Conservation (phyloP, 2,888 invertebrate species). For the Ptychoptera contaminata region DNA sequence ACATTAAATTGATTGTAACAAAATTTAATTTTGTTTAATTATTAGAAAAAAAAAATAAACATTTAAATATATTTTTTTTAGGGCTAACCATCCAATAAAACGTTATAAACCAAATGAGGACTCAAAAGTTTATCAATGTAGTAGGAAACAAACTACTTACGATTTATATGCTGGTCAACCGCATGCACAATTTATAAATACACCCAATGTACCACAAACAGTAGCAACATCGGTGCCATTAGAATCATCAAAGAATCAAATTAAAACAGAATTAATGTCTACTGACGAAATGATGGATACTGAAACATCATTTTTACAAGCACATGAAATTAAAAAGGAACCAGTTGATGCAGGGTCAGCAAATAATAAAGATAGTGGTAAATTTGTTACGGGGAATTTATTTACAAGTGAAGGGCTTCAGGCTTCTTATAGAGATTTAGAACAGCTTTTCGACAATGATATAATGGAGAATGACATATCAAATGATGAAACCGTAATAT, state of each 20-base stretch:
- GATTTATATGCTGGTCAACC: slow-evolving; percentile 48
- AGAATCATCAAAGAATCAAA: slow-evolving; percentile 7
- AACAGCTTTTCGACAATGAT: slow-evolving; percentile 70
- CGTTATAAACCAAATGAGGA: slow-evolving; percentile 53
- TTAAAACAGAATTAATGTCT: slow-evolving; percentile 9
- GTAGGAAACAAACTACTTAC: slow-evolving; percentile 20
- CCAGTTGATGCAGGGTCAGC: slow-evolving; percentile 29
- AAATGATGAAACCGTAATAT: slow-evolving; percentile 70
- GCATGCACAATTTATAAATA: slow-evolving; percentile 22
- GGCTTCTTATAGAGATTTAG: slow-evolving; percentile 77
- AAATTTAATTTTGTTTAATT: neutral
- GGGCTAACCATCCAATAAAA: slow-evolving; percentile 85
- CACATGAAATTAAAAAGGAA: slow-evolving; percentile 48
- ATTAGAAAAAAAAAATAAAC: neutral
- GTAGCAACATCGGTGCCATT: slow-evolving; percentile 9
- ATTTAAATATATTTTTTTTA: slow-evolving; percentile 16
- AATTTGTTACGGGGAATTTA: slow-evolving; percentile 33
- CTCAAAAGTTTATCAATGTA: slow-evolving; percentile 25
- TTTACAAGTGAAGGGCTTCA: slow-evolving; percentile 81
- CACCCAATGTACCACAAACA: slow-evolving; percentile 17
- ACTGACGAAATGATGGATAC: slow-evolving; percentile 13
- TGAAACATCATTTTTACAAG: slow-evolving; percentile 10
- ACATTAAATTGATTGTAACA: neutral
- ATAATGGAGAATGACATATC: slow-evolving; percentile 62
- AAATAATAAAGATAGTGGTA: slow-evolving; percentile 20